phyloP scores from a whole-genome alignment of 2,113 vertebrate species.

The Naja naja region DNA sequence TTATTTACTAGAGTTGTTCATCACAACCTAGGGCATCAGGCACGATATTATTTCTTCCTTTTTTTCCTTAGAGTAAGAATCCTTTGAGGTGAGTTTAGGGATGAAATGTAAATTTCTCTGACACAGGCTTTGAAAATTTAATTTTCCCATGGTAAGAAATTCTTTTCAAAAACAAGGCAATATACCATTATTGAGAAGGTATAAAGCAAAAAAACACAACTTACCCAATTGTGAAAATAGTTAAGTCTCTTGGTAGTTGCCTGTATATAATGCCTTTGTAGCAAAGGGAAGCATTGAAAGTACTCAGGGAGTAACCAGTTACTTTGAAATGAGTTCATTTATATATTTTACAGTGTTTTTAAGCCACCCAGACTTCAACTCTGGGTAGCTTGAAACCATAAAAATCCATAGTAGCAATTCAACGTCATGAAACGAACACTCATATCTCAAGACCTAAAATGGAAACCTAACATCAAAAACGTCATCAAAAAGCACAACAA shows the following conservation, averaged over 20 bases:
- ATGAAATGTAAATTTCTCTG: background rate
- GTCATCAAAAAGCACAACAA: no score
- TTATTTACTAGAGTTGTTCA: background rate
- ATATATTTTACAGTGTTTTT: background rate
- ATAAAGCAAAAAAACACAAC: background rate
- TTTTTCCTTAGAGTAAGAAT: background rate
- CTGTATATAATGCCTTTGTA: background rate
- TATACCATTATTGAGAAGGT: background rate
- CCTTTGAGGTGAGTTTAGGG: background rate
- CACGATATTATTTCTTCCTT: background rate
- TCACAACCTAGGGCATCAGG: background rate
- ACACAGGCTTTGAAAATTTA: background rate
- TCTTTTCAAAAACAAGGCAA: background rate
- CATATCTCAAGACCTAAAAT: background rate
- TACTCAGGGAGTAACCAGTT: background rate
- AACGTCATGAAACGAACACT: background rate
- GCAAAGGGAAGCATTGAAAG: background rate
- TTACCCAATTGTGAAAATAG: background rate
- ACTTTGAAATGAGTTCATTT: background rate
- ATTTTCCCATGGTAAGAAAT: background rate
- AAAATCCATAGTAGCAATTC: background rate
- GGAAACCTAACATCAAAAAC: no score
- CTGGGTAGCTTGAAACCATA: background rate
- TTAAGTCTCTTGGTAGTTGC: background rate
- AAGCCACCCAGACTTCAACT: background rate